These are phyloP conservation scores for Heteropelma amictum DNA, from an alignment of 2,888 invertebrate species.

Conservation along the genomic window DNA sequence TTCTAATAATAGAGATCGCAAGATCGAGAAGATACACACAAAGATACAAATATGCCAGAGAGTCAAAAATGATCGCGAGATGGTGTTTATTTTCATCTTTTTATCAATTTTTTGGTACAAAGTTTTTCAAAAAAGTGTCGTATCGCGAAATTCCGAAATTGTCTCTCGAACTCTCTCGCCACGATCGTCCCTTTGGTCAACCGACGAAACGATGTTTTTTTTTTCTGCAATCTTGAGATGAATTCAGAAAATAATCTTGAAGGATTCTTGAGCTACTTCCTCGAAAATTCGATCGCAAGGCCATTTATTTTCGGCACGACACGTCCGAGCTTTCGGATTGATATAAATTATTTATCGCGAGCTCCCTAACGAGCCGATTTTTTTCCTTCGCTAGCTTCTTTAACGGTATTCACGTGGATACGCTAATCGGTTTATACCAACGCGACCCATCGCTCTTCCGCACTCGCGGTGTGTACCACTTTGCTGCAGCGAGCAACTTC, in stretches of 20 bases:
- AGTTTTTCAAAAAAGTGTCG: neutral
- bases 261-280: neutral
- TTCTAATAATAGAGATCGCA: constrained; percentile 43
- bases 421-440: constrained; percentile 44
- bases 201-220: too few relatives aligned
- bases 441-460: constrained; percentile 58
- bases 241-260: too few relatives aligned
- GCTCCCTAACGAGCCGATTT: constrained; percentile 38
- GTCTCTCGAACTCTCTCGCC: too few relatives aligned
- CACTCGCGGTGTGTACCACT: constrained; percentile 26
- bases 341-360: constrained; percentile 29
- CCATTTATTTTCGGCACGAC: too few relatives aligned
- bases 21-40: neutral
- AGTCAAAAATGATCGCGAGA: neutral
- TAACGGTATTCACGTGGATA: constrained; percentile 28
- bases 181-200: too few relatives aligned
- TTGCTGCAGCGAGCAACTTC: constrained; percentile 60
- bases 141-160: too few relatives aligned
- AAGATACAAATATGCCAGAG: neutral
- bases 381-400: neutral
- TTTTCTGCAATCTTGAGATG: too few relatives aligned
- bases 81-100: neutral
- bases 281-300: too few relatives aligned
- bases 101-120: too few relatives aligned
- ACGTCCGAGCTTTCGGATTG: neutral